These are phyloP conservation scores for Andrena haemorrhoa DNA, from an alignment of 2,888 invertebrate species.

Conservation along the genomic window DNA sequence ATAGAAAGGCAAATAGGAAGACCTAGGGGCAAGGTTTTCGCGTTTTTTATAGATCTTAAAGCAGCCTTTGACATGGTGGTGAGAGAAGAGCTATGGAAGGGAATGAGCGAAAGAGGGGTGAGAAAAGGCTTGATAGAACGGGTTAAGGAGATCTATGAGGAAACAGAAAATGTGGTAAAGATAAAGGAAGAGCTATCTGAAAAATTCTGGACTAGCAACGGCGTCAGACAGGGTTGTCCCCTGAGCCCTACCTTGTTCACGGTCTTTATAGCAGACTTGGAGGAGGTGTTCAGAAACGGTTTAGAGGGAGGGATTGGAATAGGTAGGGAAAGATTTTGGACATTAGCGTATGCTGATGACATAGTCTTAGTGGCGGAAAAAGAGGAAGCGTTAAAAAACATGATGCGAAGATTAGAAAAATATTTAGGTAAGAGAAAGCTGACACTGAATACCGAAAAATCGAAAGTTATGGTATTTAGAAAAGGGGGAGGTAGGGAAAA, in stretches of 20 bases:
- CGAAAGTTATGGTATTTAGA: neutral
- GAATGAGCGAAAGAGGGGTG: neutral
- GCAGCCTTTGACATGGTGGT: slow-evolving; percentile 7
- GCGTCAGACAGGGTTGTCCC: neutral
- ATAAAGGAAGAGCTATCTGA: neutral
- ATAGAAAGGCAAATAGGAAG: neutral
- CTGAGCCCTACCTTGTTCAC: slow-evolving; percentile 3
- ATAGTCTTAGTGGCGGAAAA: neutral
- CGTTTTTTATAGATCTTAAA: slow-evolving; percentile 7
- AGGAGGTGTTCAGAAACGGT: neutral
- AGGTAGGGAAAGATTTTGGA: neutral
- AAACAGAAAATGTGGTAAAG: slow-evolving; percentile 1
- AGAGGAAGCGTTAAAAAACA: neutral
- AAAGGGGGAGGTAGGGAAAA: neutral
- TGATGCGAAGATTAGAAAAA: neutral
- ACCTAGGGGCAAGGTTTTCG: neutral
- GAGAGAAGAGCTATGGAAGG: neutral
- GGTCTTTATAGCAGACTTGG: neutral
- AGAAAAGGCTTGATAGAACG: neutral
- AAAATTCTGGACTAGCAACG: neutral
- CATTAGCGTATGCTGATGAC: neutral
- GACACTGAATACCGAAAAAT: neutral
- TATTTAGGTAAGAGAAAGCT: neutral
- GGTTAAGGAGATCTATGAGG: neutral
- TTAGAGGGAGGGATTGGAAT: neutral